Conservation (phyloP, 2,113 vertebrate genomes). For the Leptobrachium leishanense region DNA sequence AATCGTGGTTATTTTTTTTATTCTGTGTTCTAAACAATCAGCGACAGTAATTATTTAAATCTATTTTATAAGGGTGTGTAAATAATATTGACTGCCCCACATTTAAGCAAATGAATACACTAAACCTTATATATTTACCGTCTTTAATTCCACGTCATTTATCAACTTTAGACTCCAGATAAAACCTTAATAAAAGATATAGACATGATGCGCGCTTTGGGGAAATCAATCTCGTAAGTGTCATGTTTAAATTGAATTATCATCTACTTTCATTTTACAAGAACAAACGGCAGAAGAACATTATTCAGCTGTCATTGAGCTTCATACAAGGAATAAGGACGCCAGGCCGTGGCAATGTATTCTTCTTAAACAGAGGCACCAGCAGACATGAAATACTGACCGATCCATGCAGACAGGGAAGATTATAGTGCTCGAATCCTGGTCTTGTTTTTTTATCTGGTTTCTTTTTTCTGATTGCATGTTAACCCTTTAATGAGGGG, state of each 20-base stretch:
- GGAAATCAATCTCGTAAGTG: constrained; percentile 58
- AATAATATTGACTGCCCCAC: neutral
- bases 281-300: constrained; percentile 57
- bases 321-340: neutral
- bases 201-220: constrained; percentile 48
- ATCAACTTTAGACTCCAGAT: neutral
- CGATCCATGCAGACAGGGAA: neutral
- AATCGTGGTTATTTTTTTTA: too few relatives aligned
- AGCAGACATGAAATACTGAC: constrained; percentile 20
- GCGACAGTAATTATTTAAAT: too few relatives aligned
- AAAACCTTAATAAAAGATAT: constrained; percentile 25
- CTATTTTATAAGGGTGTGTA: too few relatives aligned
- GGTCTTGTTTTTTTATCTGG: too few relatives aligned
- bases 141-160: neutral
- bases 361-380: constrained; percentile 22
- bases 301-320: constrained; percentile 57
- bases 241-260: constrained; percentile 64
- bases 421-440: too few relatives aligned
- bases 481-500: too few relatives aligned
- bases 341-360: constrained; percentile 7
- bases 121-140: neutral
- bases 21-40: too few relatives aligned
- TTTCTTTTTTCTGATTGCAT: too few relatives aligned
- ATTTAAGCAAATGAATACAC: neutral
- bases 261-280: constrained; percentile 65